Base-by-base conservation (phyloP, 2,113 vertebrate species). In the Poeciliopsis prolifica region DNA sequence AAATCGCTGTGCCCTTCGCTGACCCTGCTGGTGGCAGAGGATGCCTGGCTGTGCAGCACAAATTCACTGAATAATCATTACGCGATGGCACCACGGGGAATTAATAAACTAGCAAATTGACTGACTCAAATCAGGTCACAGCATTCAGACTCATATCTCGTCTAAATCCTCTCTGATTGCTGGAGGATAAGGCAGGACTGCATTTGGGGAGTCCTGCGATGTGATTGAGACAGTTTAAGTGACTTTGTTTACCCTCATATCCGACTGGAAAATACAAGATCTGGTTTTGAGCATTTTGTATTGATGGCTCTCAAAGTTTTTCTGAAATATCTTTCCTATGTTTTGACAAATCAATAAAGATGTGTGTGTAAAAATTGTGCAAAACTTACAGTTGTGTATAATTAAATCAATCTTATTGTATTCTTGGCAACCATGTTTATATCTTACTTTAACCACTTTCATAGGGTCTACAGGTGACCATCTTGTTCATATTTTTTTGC, bases 21-120 rank as follows among this genome's bases (percentile, higher is more conserved):
- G 88, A 89, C 86, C 91, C 86, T 64, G 77, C 88, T 73, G 70
- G 78, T 86, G 88, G 85, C 33, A 48, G 70, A 79, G 74, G 79
- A 85, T 68, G 74, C 80, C 82, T 76, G 75, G 29, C 83, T 84
- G 81, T 44, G 72, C 35, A 69, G 86, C 78, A 69, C 86, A 80
- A 77, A 88, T 87, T 76, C 82, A 87, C 71, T 75, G 74, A 89
- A 87, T 89, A 92, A 91, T 92, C 88, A 89, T 90, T 91, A 88
- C 63, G 74, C 81, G 86, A 30, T 40, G 28, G 70, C 78, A 78
- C 89, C 29, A 24, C 40, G 0, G 86, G 88, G 88, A 88, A 88
- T 91, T 90, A 89, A 93, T 92, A 88, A 91, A 90, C 72, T 78
- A 80, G 83, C 84, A 87, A 88, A 90, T 91, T 88, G 90, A 91